Evolutionary conservation across 2,888 invertebrate species (phyloP).

Genomic region (Diadromus collaris): DNA sequence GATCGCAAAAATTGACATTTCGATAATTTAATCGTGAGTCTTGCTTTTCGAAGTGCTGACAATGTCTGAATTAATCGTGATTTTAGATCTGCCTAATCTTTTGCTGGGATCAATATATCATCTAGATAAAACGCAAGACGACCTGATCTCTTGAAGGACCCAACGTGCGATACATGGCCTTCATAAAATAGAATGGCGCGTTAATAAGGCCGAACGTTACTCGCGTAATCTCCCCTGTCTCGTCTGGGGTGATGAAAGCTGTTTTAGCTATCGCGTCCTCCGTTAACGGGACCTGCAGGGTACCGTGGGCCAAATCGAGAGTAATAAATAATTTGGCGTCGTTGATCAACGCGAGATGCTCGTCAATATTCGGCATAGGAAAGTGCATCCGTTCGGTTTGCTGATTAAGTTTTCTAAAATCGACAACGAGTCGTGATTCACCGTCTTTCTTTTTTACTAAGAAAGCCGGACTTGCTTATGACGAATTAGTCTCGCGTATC

Average conservation of each 20-base stretch:
- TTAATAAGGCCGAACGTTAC: conserved; percentile 7
- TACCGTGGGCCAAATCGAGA: not conserved
- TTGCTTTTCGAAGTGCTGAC: conserved; percentile 56
- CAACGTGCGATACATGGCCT: conserved; percentile 5
- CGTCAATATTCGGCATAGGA: not conserved
- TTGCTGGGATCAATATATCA: conserved; percentile 66
- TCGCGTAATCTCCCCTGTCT: not conserved
- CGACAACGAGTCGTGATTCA: not conserved
- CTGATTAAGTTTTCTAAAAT: not conserved
- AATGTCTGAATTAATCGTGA: conserved; percentile 61
- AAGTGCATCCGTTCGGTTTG: conserved; percentile 14
- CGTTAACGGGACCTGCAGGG: not conserved
- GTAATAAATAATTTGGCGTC: conserved; percentile 18
- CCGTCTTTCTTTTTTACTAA: conserved; percentile 9
- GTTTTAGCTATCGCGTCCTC: conserved; percentile 7
- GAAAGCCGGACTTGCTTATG: conserved; percentile 1
- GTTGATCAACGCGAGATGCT: not conserved
- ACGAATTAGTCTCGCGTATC: not conserved
- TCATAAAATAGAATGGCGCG: conserved; percentile 15
- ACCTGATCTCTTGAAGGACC: conserved; percentile 56
- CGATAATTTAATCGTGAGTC: conserved; percentile 64
- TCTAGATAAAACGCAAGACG: conserved; percentile 68
- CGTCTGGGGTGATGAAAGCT: not conserved
- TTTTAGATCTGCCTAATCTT: conserved; percentile 62
- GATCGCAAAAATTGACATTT: conserved; percentile 67